Evolutionary conservation across 2,888 invertebrate genomes (phyloP).

Genomic region (Fragum sueziense): DNA sequence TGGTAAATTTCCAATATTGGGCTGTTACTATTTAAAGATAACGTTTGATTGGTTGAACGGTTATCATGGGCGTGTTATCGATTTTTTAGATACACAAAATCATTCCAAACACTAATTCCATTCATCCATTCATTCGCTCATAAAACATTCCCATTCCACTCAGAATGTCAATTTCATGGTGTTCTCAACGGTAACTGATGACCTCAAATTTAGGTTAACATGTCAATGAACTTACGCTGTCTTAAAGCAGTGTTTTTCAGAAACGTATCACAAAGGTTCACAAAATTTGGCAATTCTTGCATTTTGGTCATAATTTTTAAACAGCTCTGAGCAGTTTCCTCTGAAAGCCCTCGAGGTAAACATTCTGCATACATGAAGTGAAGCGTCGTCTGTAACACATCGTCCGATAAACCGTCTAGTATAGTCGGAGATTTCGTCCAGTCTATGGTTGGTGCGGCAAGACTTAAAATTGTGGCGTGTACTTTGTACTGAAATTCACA

Average conservation of each 20-base stretch:
- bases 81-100: too few relatives aligned
- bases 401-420: slow-evolving; percentile 85
- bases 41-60: too few relatives aligned
- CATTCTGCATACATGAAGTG: slow-evolving; percentile 88
- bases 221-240: slow-evolving; percentile 85
- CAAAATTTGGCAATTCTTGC: slow-evolving; percentile 85
- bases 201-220: too few relatives aligned
- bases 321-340: slow-evolving; percentile 85
- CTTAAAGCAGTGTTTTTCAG: slow-evolving; percentile 86
- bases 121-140: too few relatives aligned
- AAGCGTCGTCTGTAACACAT: slow-evolving; percentile 86
- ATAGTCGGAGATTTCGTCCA: slow-evolving; percentile 82
- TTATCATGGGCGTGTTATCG: too few relatives aligned
- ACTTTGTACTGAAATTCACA: slow-evolving; percentile 80
- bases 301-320: slow-evolving; percentile 82
- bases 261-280: slow-evolving; percentile 86
- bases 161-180: too few relatives aligned
- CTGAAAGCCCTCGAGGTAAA: slow-evolving; percentile 85
- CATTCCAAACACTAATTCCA: too few relatives aligned
- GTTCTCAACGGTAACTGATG: too few relatives aligned
- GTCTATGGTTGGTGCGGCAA: slow-evolving; percentile 85
- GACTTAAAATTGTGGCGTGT: slow-evolving; percentile 85
- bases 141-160: too few relatives aligned
- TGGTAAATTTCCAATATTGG: too few relatives aligned
- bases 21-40: too few relatives aligned